Percentiles rank a stretch among this genome's conserved stretches.
Evolutionary conservation across 2,888 invertebrate genomes (phyloP).

Genomic region (Rhingia rostrata): DNA sequence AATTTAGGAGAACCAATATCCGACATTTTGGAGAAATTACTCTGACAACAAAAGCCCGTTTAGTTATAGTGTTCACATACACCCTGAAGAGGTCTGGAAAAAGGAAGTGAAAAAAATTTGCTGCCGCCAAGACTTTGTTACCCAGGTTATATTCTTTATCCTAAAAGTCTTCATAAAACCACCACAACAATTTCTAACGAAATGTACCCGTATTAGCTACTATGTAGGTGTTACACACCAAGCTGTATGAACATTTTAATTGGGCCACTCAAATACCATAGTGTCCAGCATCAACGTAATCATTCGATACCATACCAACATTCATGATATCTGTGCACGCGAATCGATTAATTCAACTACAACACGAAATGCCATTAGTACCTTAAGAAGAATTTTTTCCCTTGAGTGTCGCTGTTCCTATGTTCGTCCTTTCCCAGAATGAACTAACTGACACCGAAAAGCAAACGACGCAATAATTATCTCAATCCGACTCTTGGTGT

Average conservation of each 20-base stretch:
- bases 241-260: slow-evolving; percentile 12
- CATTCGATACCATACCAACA: slow-evolving; percentile 7
- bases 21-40: no score
- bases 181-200: background rate
- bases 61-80: no score
- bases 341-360: slow-evolving; percentile 49
- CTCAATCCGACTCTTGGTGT: slow-evolving; percentile 1
- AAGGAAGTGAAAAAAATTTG: no score
- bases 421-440: slow-evolving; percentile 20
- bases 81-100: no score
- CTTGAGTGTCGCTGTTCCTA: background rate
- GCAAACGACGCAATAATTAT: slow-evolving; percentile 29
- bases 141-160: no score
- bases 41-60: no score
- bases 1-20: no score
- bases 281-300: background rate
- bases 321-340: slow-evolving; percentile 39
- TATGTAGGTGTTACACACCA: slow-evolving; percentile 13
- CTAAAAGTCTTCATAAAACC: no score
- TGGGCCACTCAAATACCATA: slow-evolving; percentile 26
- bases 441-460: slow-evolving; percentile 5
- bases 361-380: slow-evolving; percentile 44
- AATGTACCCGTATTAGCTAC: background rate
- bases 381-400: background rate
- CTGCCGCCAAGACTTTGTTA: no score